Conservation (phyloP, 2,888 invertebrate species). For the Cryptus viduatorius region DNA sequence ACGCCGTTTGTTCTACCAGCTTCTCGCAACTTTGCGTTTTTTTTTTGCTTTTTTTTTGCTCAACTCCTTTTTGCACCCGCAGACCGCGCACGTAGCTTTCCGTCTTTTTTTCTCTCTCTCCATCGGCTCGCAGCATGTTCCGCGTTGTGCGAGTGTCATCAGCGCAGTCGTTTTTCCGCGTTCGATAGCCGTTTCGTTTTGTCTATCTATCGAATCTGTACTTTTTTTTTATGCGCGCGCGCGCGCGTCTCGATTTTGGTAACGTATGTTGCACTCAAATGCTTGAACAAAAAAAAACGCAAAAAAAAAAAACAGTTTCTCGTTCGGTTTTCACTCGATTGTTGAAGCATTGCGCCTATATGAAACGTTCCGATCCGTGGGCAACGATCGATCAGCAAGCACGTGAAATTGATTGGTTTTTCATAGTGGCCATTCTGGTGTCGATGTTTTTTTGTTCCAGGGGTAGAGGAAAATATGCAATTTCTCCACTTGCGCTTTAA, state of each 20-base stretch:
- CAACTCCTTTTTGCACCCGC: constrained; percentile 5
- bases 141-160: background rate
- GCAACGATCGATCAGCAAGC: constrained; percentile 24
- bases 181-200: constrained; percentile 25
- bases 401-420: constrained; percentile 37
- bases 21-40: constrained; percentile 34
- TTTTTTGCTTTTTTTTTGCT: constrained; percentile 15
- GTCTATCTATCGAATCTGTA: background rate
- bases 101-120: background rate
- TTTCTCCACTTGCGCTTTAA: too few relatives aligned
- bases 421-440: background rate
- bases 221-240: constrained; percentile 8
- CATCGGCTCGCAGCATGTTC: constrained; percentile 4
- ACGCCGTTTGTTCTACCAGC: constrained; percentile 59
- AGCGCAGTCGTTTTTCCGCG: background rate
- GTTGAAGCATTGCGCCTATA: constrained; percentile 2
- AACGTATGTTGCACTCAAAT: constrained; percentile 37
- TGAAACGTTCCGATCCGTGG: background rate
- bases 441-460: background rate
- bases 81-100: background rate
- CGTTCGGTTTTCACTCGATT: constrained; percentile 39
- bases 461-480: background rate
- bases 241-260: background rate
- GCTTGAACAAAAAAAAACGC: background rate
- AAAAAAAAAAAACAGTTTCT: background rate